Percentiles rank a stretch among this genome's conserved stretches.
Conservation (phyloP, 2,797 vertebrate species). For the Enteromius argenteus region DNA sequence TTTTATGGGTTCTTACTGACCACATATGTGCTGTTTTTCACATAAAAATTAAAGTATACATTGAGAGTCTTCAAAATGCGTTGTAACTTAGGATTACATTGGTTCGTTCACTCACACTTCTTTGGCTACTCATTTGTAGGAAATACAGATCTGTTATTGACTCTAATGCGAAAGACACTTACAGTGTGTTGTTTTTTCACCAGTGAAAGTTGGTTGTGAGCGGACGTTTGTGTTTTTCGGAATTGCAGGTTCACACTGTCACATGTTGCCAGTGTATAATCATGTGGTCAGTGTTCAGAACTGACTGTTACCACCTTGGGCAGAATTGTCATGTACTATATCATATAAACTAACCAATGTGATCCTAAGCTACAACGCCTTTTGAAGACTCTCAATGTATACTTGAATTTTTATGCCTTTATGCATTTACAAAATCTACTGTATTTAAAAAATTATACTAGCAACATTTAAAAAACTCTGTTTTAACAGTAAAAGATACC, state of each 20-base stretch:
- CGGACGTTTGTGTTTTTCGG: constrained; percentile 6
- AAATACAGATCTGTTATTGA: not conserved
- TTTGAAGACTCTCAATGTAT: not conserved
- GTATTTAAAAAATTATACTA: not conserved
- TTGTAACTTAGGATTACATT: too few species aligned
- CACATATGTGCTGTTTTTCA: not conserved
- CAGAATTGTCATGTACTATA: constrained; percentile 45
- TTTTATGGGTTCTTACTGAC: constrained; percentile 9
- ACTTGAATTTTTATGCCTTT: not conserved
- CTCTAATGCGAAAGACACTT: not conserved
- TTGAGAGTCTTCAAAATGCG: too few species aligned
- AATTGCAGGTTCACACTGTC: constrained; percentile 34
- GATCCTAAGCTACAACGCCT: not conserved
- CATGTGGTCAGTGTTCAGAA: constrained; percentile 48
- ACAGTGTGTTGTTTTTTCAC: not conserved
- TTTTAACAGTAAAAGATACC: not conserved
- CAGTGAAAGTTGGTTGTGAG: not conserved
- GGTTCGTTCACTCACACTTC: not conserved
- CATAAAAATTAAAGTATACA: too few species aligned
- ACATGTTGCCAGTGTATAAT: constrained; percentile 43
- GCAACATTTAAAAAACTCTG: not conserved
- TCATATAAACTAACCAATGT: constrained; percentile 1
- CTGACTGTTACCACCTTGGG: constrained; percentile 39
- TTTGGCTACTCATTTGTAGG: not conserved
- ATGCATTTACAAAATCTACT: not conserved